A percentile compares a stretch with the other conserved stretches of the same genome.
Evolutionary conservation across 1,140 invertebrate genomes (phyloP).

Genomic region (Orius insidiosus): DNA sequence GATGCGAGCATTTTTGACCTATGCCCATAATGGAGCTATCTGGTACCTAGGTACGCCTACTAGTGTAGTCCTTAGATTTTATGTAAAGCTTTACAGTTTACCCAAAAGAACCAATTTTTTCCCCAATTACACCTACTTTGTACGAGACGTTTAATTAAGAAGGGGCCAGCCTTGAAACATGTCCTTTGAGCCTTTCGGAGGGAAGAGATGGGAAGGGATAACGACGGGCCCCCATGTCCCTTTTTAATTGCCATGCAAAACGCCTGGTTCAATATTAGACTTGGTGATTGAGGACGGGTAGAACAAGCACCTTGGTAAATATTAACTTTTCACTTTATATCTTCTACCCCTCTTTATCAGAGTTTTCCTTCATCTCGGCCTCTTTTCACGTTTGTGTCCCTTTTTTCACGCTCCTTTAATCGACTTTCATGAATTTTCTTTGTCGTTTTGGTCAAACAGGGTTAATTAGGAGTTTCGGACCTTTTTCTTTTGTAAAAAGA

Average conservation of each 20-base stretch:
- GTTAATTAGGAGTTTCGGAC: not conserved
- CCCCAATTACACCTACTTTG: no score
- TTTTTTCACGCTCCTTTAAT: not conserved
- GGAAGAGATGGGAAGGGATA: not conserved
- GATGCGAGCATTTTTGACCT: no score
- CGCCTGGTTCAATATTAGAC: conserved; percentile 9
- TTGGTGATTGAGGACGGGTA: conserved; percentile 7
- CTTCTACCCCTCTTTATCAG: not conserved
- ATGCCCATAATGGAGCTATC: no score
- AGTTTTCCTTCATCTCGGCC: conserved; percentile 4
- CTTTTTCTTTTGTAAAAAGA: not conserved
- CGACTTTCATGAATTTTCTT: not conserved
- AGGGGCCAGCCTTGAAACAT: no score
- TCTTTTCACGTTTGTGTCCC: not conserved
- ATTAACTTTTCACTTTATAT: conserved; percentile 10
- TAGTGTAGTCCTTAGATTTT: no score
- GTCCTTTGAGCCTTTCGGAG: no score
- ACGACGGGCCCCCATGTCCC: conserved; percentile 2
- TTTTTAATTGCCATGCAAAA: conserved; percentile 11
- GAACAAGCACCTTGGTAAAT: conserved; percentile 3
- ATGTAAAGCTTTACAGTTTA: no score
- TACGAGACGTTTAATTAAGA: no score
- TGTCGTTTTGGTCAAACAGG: not conserved
- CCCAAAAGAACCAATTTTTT: no score
- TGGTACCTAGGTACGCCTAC: no score